phyloP scores from a whole-genome alignment of 2,113 vertebrate species.

The Chiloscyllium plagiosum region DNA sequence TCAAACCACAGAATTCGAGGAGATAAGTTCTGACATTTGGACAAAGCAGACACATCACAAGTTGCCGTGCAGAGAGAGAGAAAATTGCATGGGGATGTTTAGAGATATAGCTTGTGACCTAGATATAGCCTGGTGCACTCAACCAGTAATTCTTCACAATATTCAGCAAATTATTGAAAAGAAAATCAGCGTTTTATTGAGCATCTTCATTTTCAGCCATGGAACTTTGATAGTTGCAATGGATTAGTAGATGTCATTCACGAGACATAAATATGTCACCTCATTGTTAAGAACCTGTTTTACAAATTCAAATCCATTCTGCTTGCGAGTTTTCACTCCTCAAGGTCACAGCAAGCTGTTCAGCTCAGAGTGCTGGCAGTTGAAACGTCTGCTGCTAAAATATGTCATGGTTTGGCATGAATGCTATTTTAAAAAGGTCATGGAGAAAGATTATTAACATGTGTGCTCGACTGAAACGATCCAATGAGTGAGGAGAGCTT shows the following conservation, averaged over 20 bases:
- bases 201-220: background rate
- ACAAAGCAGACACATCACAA: background rate
- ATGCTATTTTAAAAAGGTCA: background rate
- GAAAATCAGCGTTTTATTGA: background rate
- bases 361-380: background rate
- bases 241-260: background rate
- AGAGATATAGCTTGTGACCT: background rate
- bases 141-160: background rate
- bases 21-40: constrained; percentile 17
- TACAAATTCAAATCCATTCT: background rate
- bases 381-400: background rate
- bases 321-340: background rate
- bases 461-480: background rate
- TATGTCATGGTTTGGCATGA: background rate
- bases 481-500: background rate
- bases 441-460: background rate
- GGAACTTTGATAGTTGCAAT: background rate
- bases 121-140: background rate
- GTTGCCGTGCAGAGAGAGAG: background rate
- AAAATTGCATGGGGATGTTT: background rate
- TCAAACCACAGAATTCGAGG: background rate
- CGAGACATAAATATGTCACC: background rate
- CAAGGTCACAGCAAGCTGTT: background rate
- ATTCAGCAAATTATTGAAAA: background rate
- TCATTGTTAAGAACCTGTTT: background rate